Evolutionary conservation across 2,888 invertebrate genomes (phyloP).

Genomic region (Ennomos quercinarius): DNA sequence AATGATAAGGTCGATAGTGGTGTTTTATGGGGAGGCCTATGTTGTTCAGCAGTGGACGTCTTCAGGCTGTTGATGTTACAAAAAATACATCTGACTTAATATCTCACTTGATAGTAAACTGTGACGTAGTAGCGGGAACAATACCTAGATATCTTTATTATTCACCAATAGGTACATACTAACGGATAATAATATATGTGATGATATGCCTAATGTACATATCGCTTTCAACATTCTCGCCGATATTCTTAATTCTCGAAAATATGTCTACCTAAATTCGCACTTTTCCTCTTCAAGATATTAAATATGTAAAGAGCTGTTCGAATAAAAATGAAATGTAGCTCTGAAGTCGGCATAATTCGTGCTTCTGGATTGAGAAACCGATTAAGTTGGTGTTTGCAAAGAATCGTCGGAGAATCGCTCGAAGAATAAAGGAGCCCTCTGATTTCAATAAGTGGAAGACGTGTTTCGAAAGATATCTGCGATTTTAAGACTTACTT

Average conservation of each 20-base stretch:
- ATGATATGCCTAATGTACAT: neutral
- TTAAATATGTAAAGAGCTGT: slow-evolving; percentile 44
- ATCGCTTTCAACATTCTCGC: slow-evolving; percentile 1
- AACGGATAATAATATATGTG: too few relatives aligned
- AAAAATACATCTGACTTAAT: neutral
- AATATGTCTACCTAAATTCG: slow-evolving; percentile 37
- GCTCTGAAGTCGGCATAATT: slow-evolving; percentile 39
- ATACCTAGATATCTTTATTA: slow-evolving; percentile 67
- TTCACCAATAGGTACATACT: slow-evolving; percentile 41
- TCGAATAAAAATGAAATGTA: slow-evolving; percentile 44
- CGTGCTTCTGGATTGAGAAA: slow-evolving; percentile 33
- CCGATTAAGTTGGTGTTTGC: slow-evolving; percentile 36
- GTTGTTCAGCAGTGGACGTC: too few relatives aligned
- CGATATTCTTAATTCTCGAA: slow-evolving; percentile 24
- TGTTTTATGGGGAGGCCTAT: too few relatives aligned
- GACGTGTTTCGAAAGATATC: slow-evolving; percentile 22
- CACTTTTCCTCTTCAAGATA: slow-evolving; percentile 38
- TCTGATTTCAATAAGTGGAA: slow-evolving; percentile 27
- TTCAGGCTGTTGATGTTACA: too few relatives aligned
- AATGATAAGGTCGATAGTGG: too few relatives aligned
- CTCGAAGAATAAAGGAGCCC: slow-evolving; percentile 24
- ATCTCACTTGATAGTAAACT: neutral
- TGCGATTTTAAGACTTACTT: slow-evolving; percentile 19
- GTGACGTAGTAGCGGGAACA: slow-evolving; percentile 59
- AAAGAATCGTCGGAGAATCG: slow-evolving; percentile 24